Evolutionary conservation across 2,888 invertebrate species (phyloP).

Genomic region (Cephus rjabovi): DNA sequence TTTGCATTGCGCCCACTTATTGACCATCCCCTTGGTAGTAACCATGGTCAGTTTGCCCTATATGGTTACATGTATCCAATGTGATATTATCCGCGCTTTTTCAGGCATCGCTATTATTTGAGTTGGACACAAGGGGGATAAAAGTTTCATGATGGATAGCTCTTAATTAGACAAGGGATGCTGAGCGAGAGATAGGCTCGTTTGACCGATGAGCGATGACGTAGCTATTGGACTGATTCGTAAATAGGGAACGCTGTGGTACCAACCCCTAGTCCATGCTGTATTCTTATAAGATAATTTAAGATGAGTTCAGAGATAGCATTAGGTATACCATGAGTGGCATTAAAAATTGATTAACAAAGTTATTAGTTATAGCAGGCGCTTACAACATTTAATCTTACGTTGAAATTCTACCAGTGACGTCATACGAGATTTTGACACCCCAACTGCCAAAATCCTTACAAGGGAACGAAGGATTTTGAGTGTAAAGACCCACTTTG

Average conservation of each 20-base stretch:
- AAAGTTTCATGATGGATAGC: constrained; percentile 1
- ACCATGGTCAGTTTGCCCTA: background rate
- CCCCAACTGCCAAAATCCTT: too few species aligned
- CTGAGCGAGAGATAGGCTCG: background rate
- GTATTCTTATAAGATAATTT: background rate
- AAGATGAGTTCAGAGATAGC: background rate
- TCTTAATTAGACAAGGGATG: background rate
- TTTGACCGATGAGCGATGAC: constrained; percentile 6
- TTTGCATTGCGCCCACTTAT: background rate
- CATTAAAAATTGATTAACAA: background rate
- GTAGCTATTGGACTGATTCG: background rate
- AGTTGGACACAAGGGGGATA: background rate
- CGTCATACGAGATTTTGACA: too few species aligned
- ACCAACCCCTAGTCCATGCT: background rate
- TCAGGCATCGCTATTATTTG: background rate
- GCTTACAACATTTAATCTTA: background rate
- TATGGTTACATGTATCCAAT: background rate
- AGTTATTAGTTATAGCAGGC: background rate
- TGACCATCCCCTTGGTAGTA: background rate
- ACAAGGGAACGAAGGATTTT: too few species aligned
- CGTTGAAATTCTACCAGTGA: background rate
- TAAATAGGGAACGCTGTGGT: background rate
- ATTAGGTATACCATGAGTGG: background rate
- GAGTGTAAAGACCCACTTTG: too few species aligned
- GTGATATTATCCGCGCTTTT: background rate